Percentiles rank a stretch among this genome's conserved stretches.
phyloP scores from a whole-genome alignment of 2,888 invertebrate genomes.

The Miltochrista miniata region DNA sequence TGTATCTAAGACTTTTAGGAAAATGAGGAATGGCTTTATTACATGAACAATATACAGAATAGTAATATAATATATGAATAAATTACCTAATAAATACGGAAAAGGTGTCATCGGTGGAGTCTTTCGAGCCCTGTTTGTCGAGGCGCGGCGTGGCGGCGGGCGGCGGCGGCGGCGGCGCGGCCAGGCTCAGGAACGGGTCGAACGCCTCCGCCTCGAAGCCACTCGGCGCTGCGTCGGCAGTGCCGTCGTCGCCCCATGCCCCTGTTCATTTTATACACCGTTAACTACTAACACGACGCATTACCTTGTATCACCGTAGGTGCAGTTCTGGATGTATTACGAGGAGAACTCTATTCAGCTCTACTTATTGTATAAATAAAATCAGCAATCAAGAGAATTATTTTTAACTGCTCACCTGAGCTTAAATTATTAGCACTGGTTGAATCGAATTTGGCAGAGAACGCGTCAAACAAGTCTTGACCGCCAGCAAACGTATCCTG shows the following conservation, averaged over 20 bases:
- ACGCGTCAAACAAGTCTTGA: slow-evolving; percentile 90
- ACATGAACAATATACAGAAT: too few species aligned
- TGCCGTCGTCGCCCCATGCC: slow-evolving; percentile 66
- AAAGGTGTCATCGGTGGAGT: slow-evolving; percentile 91
- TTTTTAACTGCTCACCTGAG: slow-evolving; percentile 46
- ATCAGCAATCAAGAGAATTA: background rate
- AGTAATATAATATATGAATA: too few species aligned
- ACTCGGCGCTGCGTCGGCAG: slow-evolving; percentile 79
- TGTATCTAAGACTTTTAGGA: too few species aligned
- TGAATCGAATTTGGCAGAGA: slow-evolving; percentile 94
- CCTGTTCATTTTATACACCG: slow-evolving; percentile 43
- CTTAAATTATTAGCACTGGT: slow-evolving; percentile 74
- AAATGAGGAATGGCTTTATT: too few species aligned
- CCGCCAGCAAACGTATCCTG: slow-evolving; percentile 63
- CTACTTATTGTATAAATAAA: background rate
- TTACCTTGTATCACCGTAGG: too few species aligned
- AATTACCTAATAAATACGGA: slow-evolving; percentile 90
- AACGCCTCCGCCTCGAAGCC: slow-evolving; percentile 90
- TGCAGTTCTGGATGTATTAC: too few species aligned
- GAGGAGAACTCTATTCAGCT: too few species aligned
- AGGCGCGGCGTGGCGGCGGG: slow-evolving; percentile 86
- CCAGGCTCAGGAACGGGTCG: slow-evolving; percentile 91
- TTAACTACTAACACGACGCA: too few species aligned
- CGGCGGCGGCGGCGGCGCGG: slow-evolving; percentile 86
- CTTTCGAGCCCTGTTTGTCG: slow-evolving; percentile 86